Percentiles rank a stretch among this genome's conserved stretches.
phyloP scores from a whole-genome alignment of 2,113 vertebrate species.

The Prionailurus viverrinus region DNA sequence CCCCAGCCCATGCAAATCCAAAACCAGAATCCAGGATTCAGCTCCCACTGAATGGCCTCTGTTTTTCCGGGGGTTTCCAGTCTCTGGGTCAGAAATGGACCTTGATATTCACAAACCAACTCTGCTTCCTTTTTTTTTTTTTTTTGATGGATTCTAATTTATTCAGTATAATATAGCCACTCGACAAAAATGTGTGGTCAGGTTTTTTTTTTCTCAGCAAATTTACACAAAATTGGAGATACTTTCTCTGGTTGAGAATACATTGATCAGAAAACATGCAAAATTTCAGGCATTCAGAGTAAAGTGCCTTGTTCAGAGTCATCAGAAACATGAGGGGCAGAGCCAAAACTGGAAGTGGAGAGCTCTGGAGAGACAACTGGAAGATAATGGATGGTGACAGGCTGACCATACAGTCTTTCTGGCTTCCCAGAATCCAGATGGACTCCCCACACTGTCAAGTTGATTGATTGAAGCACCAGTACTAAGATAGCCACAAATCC shows the following conservation, averaged over 20 bases:
- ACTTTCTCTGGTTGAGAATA: conserved; percentile 46
- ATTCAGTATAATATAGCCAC: neutral
- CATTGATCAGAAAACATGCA: neutral
- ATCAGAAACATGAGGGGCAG: conserved; percentile 47
- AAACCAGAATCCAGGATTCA: neutral
- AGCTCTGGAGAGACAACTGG: conserved; percentile 39
- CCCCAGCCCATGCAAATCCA: neutral
- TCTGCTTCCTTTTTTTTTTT: neutral
- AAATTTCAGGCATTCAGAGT: conserved; percentile 28
- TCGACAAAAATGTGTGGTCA: conserved; percentile 10
- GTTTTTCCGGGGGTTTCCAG: neutral
- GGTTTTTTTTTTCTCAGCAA: conserved; percentile 30
- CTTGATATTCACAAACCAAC: conserved; percentile 12
- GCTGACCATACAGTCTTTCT: conserved; percentile 25
- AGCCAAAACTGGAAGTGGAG: conserved; percentile 12
- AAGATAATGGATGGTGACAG: conserved; percentile 64
- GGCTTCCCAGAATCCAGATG: conserved; percentile 57
- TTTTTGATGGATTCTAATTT: neutral
- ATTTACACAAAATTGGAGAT: neutral
- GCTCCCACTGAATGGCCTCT: neutral
- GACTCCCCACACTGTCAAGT: conserved; percentile 17
- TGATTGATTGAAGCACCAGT: conserved; percentile 49
- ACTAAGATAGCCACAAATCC: conserved; percentile 40
- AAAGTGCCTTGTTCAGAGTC: conserved; percentile 62
- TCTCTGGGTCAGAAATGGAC: neutral